Evolutionary conservation across 2,888 invertebrate genomes (phyloP).

Genomic region (Pammene aurita): DNA sequence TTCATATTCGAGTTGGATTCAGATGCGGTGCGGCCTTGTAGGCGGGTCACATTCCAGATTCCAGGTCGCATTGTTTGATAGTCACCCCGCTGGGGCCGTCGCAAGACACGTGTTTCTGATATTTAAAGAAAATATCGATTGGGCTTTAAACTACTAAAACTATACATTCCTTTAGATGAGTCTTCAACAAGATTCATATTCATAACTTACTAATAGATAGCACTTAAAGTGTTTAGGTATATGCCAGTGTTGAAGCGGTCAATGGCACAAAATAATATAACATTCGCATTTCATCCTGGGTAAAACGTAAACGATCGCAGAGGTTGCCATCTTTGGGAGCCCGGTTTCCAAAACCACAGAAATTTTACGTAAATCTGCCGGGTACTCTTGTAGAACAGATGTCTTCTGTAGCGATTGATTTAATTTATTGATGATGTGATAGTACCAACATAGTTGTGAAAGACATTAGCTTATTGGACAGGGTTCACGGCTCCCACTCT

Average conservation of each 20-base stretch:
- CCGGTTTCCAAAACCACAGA: no score
- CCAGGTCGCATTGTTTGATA: conserved; percentile 74
- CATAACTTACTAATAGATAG: background rate
- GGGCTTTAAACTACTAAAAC: background rate
- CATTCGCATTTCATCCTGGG: no score
- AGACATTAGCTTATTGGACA: conserved; percentile 28
- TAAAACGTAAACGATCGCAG: no score
- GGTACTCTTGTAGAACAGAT: no score
- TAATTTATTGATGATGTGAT: background rate
- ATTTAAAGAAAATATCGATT: conserved; percentile 11
- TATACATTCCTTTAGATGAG: no score
- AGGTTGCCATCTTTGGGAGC: no score
- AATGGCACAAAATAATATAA: no score
- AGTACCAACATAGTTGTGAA: conserved; percentile 25
- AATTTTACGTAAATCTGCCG: no score
- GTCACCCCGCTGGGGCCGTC: conserved; percentile 44
- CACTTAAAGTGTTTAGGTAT: no score
- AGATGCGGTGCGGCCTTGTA: conserved; percentile 74
- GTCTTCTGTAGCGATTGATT: no score
- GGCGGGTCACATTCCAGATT: conserved; percentile 79
- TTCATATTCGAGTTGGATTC: conserved; percentile 18
- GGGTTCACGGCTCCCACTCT: conserved; percentile 43
- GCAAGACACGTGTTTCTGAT: conserved; percentile 25
- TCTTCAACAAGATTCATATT: background rate
- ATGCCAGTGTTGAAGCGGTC: no score